Base-by-base conservation (phyloP, 2,113 vertebrate genomes). In the Corythoichthys haematopterus region DNA sequence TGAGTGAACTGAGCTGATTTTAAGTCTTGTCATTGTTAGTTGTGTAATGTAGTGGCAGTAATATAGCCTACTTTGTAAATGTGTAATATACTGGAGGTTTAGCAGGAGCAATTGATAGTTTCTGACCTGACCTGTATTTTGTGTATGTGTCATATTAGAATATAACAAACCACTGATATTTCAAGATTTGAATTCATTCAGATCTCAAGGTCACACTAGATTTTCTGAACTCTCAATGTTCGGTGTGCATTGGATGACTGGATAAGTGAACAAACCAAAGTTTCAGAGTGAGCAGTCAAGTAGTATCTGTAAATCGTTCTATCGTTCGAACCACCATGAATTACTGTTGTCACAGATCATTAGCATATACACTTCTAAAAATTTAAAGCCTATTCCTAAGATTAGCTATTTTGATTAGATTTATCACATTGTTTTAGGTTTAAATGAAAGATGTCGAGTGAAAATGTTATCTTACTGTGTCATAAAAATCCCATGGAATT, bases 381-480 rank as follows among this genome's bases (percentile, higher is more conserved):
- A 11, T 10, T 3, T 33, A 55, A n/a, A 55, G 2, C 20, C 28
- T n/a, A 55, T 33, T 55, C 52, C 52, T 28, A 33, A 1, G 9
- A 55, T 55, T 2, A 55, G 10, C 20, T 55, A 3, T 28, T 55
- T 55, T 55, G 28, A 55, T 33, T 33, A 20, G 28, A 55, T 55
- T 55, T 9, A 3, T 33, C 33, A n/a, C 10, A n/a, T 33, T 9
- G 20, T 55, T n/a, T 55, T 28, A 55, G 20, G 15, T 16, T 80
- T 65, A 70, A 76, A 73, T 40, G 50, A 64, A 64, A 65, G 38
- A 16, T 68, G 69, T 46, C 69, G 74, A 77, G 72, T 76, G 64
- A 64, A 65, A 71, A 89, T 78, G 82, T 82, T 72, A 82, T 80
- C 85, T 86, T 78, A 84, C 40, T 86, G 79, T 87, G 80, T 81